Percentiles rank a stretch among this genome's conserved stretches.
Conservation (phyloP, 2,113 vertebrate species). For the Tringa solitaria region DNA sequence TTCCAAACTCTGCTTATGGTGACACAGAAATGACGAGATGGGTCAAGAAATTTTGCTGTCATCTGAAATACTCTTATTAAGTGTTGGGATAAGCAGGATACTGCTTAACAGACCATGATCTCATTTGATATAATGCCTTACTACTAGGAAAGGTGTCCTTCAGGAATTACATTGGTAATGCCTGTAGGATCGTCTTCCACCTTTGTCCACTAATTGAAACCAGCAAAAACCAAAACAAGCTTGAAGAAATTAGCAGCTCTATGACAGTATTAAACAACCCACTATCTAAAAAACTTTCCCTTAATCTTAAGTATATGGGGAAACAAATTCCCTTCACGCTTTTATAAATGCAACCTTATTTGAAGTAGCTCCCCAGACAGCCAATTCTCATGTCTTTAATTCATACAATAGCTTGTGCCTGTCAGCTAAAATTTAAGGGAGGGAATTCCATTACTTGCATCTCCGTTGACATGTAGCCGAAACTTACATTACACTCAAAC, state of each 20-base stretch:
- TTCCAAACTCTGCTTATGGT: background rate
- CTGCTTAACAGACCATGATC: background rate
- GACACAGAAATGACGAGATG: background rate
- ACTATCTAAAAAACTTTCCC: background rate
- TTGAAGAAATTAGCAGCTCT: background rate
- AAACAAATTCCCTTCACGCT: background rate
- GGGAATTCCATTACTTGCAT: background rate
- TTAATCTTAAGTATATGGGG: background rate
- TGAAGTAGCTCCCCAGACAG: background rate
- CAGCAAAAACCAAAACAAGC: background rate
- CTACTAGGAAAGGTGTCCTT: background rate
- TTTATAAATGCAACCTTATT: background rate
- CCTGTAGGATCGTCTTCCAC: background rate
- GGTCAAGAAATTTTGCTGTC: background rate
- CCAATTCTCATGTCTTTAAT: background rate
- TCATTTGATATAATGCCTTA: background rate
- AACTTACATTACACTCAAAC: background rate
- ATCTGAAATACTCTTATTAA: background rate
- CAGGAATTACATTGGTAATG: background rate
- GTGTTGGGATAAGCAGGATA: background rate
- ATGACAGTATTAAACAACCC: background rate
- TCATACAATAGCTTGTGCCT: background rate
- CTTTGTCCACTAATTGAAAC: background rate
- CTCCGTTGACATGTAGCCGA: background rate
- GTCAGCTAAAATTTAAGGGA: background rate